phyloP scores from a whole-genome alignment of 2,888 invertebrate species.

The Diabrotica balteata region DNA sequence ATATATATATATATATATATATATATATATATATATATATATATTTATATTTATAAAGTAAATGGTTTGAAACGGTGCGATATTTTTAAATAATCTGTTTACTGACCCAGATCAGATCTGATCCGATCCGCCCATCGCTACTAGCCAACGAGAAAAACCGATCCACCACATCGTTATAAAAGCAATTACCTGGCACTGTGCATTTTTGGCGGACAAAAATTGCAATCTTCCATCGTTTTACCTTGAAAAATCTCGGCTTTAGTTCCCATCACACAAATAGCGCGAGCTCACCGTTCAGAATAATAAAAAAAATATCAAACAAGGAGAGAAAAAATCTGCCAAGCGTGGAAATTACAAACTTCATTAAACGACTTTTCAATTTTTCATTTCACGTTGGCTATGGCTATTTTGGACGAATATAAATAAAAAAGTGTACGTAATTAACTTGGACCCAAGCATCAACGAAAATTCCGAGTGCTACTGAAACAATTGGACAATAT shows the following conservation, averaged over 20 bases:
- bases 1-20: no score
- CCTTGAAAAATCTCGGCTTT: conserved; percentile 28
- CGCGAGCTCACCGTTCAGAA: conserved; percentile 15
- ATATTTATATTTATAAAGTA: no score
- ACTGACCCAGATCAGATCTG: no score
- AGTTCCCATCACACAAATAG: conserved; percentile 22
- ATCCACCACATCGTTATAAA: conserved; percentile 27
- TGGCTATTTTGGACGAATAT: conserved; percentile 3
- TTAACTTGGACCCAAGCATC: conserved; percentile 14
- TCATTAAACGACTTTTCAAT: conserved; percentile 37
- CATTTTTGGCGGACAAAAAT: conserved; percentile 26
- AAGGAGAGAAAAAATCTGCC: conserved; percentile 20
- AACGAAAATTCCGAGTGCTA: conserved; percentile 10
- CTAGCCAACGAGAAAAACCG: conserved; percentile 10
- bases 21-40: no score
- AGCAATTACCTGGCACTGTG: conserved; percentile 25
- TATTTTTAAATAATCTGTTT: no score
- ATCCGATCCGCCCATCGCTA: no score
- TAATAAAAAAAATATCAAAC: conserved; percentile 17
- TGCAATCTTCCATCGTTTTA: conserved; percentile 27
- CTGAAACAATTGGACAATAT: conserved; percentile 13
- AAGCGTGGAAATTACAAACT: conserved; percentile 33
- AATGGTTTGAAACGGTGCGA: no score
- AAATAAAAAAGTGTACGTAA: conserved; percentile 15
- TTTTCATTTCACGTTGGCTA: conserved; percentile 27